Evolutionary conservation across 2,797 vertebrate genomes (phyloP), one percentile per base, ranked within the genome.

Genomic region (Borostomias antarcticus): DNA sequence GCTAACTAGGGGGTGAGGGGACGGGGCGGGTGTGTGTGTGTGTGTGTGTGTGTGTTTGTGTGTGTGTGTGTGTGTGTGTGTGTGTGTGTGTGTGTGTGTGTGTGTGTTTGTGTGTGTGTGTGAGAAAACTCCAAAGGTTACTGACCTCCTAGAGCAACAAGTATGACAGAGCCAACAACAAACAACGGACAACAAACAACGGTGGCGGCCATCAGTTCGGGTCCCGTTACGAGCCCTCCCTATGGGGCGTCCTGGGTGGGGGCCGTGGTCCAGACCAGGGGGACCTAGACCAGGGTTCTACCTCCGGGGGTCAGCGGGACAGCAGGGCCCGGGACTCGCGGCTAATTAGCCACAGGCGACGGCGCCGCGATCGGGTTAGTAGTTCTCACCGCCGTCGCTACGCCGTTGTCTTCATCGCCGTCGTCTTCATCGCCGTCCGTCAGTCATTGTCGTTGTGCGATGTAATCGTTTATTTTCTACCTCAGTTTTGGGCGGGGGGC

Each of bases 51-150:
- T n/a, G n/a, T n/a, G n/a, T n/a, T n/a, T n/a, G n/a, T n/a, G n/a
- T n/a, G n/a, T n/a, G 74, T 82, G 73, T 86, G 79, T 86, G 86
- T 91, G 88, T 91, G 90, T 85, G 90, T n/a, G 74, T 82, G 73
- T 86, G 79, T 86, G 86, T 91, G 88, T 91, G 90, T 85, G 90
- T n/a, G 74, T 82, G 73, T 86, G 79, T 86, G 86, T 91, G 88
- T 91, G 90, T 85, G 90, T n/a, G n/a, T n/a, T n/a, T n/a, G 74
- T 82, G 73, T 86, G 79, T 86, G 86, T 91, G 88, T 91, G 90
- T 85, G 90, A 92, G 89, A 90, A 89, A 88, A 81, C 71, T 68
- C 69, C 68, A 58, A 79, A 77, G 90, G 88, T 91, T 75, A 37
- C 40, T 82, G 86, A 90, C 89, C 89, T 86, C 69, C 73, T 71